phyloP scores from a whole-genome alignment of 1,140 invertebrate genomes.

The Cyphomyrmex costatus region DNA sequence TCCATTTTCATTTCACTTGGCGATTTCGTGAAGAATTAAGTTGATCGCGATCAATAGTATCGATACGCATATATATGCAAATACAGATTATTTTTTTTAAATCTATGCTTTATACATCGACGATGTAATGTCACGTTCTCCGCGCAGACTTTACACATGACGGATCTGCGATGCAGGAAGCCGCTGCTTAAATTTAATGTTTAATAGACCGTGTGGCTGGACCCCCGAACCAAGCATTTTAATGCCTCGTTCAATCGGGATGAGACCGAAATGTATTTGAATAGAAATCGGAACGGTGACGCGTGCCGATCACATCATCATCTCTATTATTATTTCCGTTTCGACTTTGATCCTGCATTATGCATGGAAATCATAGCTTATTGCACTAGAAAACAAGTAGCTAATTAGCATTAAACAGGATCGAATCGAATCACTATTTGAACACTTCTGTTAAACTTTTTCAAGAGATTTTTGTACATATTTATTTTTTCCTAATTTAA shows the following conservation, averaged over 20 bases:
- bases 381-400: slow-evolving; percentile 5
- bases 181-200: slow-evolving; percentile 76
- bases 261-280: slow-evolving; percentile 41
- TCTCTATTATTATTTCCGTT: slow-evolving; percentile 17
- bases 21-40: neutral
- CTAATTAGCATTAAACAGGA: neutral
- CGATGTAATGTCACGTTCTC: slow-evolving; percentile 39
- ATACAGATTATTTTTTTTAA: neutral
- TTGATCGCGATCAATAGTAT: neutral
- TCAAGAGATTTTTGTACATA: neutral
- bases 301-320: slow-evolving; percentile 39
- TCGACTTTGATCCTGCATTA: slow-evolving; percentile 19
- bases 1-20: slow-evolving; percentile 15
- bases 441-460: too few relatives aligned
- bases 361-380: slow-evolving; percentile 1
- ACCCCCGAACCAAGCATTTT: slow-evolving; percentile 65
- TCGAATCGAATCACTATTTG: neutral
- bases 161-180: slow-evolving; percentile 72
- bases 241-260: slow-evolving; percentile 53
- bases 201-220: slow-evolving; percentile 67
- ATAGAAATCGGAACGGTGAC: slow-evolving; percentile 31
- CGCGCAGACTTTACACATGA: slow-evolving; percentile 34
- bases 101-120: slow-evolving; percentile 15
- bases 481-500: too few relatives aligned
- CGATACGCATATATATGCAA: too few relatives aligned